Evolutionary conservation across 1,140 invertebrate genomes (phyloP), one percentile per base, ranked within the genome.

Genomic region (Aphis craccivora): DNA sequence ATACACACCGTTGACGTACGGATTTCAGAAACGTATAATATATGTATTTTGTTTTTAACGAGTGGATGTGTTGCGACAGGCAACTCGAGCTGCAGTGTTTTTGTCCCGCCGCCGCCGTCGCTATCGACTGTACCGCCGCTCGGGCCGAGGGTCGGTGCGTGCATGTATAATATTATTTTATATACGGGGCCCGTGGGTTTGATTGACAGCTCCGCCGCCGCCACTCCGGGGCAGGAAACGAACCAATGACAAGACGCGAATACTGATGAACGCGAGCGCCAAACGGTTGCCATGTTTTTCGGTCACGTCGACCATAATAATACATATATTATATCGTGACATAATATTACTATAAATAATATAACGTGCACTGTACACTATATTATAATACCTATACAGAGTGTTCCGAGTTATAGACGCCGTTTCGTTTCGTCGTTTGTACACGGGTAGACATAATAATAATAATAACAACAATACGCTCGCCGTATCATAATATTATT

Each of bases 161-260:
- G 43, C 18, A 14, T n/a, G 86, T 48, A 22, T n/a, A 84, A 40
- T 84, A 84, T 84, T 84, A 84, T 40, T 83, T 40, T 83, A 83
- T 83, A 25, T 84, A 84, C 48, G 5, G 18, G 76, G 60, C 90
- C 20, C 45, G 91, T n/a, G 91, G 4, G 76, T 92, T 92, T 92
- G 91, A 92, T 92, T 92, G 91, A 92, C 91, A 92, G 91, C 76
- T 92, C 76, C 76, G 48, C 67, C 88, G 51, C 18, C 88, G 51
- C 18, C n/a, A 67, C 60, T 67, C 60, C 60, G n/a, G 45, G n/a
- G 25, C 91, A 92, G 93, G 93, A 92, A 86, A 94, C 93, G 93
- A 94, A 91, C 90, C 88, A 88, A 67, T 81, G 93, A 83, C 90
- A 90, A 45, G 91, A 92, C 91, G 76, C 67, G 91, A 92, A 92